Base-by-base conservation (phyloP, 2,797 vertebrate species). In the Sebastes matsubarae region DNA sequence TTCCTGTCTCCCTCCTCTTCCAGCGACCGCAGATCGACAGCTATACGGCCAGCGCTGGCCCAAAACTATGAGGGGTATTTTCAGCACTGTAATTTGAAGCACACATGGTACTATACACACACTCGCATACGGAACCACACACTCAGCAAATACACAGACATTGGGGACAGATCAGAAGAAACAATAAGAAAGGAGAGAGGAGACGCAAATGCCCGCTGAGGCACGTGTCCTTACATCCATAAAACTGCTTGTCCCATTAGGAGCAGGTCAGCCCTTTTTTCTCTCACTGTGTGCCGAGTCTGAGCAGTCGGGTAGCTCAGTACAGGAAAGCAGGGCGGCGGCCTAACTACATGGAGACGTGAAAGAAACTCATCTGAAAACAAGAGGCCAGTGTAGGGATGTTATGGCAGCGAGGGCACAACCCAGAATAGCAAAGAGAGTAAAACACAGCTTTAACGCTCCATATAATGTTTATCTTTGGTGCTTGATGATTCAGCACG, bases 31-130 rank as follows among this genome's bases (percentile, higher is more conserved):
- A 96, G 90, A 93, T 94, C 94, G 83, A 93, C 91, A 89, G 91
- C 93, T 94, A 91, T 72, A 68, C 69, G 87, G 95, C 95, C 95
- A 94, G 88, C 87, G 68, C 86, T 60, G 92, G 92, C 89, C 95
- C 90, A 84, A 95, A 96, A 96, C 93, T 96, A 96, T 96, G 96
- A 96, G 90, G 93, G 94, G 95, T 96, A 96, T 96, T 96, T 95
- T 96, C 93, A 94, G 95, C 94, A 93, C 95, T 95, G 94, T 96
- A 96, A 96, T 96, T 95, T 95, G 77, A 95, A 92, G 93, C 92
- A 94, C 94, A 94, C 88, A 90, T 89, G 89, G 83, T 83, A 85
- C 71, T 52, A 52, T 52, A 83, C 27, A 70, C 80, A 77, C 79
- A 75, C 84, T 74, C 72, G 20, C 60, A 76, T 57, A 42, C 75